Conservation (phyloP, 2,888 invertebrate species). For the Melolontha melolontha region DNA sequence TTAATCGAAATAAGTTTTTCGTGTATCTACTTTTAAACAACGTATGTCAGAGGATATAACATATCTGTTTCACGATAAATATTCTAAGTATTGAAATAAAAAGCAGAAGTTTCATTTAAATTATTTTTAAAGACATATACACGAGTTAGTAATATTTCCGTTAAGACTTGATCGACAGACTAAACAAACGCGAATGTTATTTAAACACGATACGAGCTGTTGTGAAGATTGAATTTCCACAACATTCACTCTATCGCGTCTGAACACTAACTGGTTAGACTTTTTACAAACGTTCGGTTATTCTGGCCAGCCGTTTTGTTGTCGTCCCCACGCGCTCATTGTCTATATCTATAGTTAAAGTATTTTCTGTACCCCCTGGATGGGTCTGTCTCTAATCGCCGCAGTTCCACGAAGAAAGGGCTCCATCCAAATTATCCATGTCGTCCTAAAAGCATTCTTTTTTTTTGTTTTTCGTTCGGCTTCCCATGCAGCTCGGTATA, state of each 20-base stretch:
- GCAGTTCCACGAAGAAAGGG: conserved; percentile 20
- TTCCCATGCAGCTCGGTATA: background rate
- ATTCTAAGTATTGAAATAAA: too few species aligned
- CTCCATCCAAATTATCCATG: conserved; percentile 21
- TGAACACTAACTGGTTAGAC: too few species aligned
- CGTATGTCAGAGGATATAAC: background rate
- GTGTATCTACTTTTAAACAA: background rate
- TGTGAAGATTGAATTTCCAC: too few species aligned
- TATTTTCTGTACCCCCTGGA: conserved; percentile 23
- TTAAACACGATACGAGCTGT: too few species aligned
- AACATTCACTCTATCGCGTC: too few species aligned
- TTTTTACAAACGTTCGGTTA: background rate
- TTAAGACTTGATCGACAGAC: too few species aligned
- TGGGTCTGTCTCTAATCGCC: conserved; percentile 7
- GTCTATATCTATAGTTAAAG: background rate
- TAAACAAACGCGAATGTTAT: too few species aligned
- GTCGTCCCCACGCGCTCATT: conserved; percentile 22
- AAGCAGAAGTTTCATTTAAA: too few species aligned
- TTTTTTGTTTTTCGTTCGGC: conserved; percentile 1
- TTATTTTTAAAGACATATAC: too few species aligned
- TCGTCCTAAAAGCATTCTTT: conserved; percentile 31
- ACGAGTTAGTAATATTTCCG: too few species aligned
- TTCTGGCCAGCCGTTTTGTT: background rate
- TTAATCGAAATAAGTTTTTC: background rate
- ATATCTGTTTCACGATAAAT: background rate